Conservation (phyloP, 1,140 invertebrate genomes). For the Agraylea sexmaculata region DNA sequence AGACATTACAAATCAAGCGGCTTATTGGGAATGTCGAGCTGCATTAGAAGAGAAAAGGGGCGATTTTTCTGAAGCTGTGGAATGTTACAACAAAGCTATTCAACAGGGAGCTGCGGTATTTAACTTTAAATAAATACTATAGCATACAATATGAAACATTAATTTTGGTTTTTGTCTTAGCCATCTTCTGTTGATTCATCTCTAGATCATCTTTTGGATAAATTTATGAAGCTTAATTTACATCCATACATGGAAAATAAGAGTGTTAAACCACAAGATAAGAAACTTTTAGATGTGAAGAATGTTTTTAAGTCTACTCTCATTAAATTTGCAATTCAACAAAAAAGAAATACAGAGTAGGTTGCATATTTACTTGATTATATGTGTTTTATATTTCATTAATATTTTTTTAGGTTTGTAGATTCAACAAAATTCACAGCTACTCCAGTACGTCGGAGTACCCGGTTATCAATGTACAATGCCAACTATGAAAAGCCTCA, state of each 20-base stretch:
- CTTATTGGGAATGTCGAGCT: constrained; percentile 47
- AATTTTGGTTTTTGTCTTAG: constrained; percentile 25
- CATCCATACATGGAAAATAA: constrained; percentile 28
- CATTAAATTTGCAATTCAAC: constrained; percentile 42
- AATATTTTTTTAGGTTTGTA: neutral
- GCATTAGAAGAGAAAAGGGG: constrained; percentile 40
- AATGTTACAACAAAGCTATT: constrained; percentile 43
- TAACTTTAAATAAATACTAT: neutral
- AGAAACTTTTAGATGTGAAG: constrained; percentile 37
- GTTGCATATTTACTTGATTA: constrained; percentile 7
- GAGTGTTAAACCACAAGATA: constrained; percentile 20
- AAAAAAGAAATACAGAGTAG: constrained; percentile 26
- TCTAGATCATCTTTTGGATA: constrained; percentile 41
- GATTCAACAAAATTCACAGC: constrained; percentile 21
- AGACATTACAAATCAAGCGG: constrained; percentile 28
- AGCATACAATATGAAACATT: neutral
- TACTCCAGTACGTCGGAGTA: constrained; percentile 28
- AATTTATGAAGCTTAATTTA: constrained; percentile 45
- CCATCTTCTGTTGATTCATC: constrained; percentile 36
- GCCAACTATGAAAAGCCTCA: neutral
- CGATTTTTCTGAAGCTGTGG: constrained; percentile 39
- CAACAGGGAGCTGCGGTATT: constrained; percentile 41
- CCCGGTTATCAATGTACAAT: constrained; percentile 20
- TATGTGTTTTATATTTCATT: constrained; percentile 2
- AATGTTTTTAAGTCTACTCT: constrained; percentile 45